Evolutionary conservation across 2,113 vertebrate species (phyloP).

Genomic region (Lonchura striata): DNA sequence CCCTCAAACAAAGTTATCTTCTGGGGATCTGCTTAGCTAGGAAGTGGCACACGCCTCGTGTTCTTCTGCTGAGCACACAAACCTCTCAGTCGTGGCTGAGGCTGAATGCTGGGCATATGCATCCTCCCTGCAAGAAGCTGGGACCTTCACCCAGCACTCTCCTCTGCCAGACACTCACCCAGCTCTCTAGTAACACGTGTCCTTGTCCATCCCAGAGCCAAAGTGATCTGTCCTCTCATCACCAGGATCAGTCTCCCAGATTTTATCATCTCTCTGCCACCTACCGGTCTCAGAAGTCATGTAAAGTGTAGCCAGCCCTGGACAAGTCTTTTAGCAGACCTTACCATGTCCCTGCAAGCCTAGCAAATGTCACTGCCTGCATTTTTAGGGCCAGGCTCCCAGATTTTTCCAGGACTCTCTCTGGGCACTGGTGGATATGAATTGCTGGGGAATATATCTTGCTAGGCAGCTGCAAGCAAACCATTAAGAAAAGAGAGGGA

Average conservation of each 20-base stretch:
- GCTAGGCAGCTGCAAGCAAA: not conserved
- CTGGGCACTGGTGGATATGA: not conserved
- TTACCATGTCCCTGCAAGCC: not conserved
- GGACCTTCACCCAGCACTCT: not conserved
- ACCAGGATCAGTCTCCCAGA: not conserved
- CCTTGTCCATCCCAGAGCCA: not conserved
- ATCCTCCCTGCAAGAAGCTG: conserved; percentile 1
- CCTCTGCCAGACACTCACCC: not conserved
- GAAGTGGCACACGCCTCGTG: conserved; percentile 76
- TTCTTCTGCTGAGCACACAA: conserved; percentile 74
- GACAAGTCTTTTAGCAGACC: not conserved
- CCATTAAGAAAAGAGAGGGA: not conserved
- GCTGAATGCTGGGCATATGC: not conserved
- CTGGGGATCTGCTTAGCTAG: conserved; percentile 82
- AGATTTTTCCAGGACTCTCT: not conserved
- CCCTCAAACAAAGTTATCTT: conserved; percentile 89
- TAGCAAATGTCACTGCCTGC: not conserved
- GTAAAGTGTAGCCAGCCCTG: not conserved
- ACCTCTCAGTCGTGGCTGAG: not conserved
- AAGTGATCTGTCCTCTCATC: not conserved
- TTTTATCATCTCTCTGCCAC: conserved; percentile 26
- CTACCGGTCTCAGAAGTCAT: not conserved
- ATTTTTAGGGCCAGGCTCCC: not conserved
- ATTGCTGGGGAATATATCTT: not conserved
- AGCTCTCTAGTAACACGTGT: not conserved